phyloP scores from a whole-genome alignment of 2,797 vertebrate species.

The Falco columbarius region DNA sequence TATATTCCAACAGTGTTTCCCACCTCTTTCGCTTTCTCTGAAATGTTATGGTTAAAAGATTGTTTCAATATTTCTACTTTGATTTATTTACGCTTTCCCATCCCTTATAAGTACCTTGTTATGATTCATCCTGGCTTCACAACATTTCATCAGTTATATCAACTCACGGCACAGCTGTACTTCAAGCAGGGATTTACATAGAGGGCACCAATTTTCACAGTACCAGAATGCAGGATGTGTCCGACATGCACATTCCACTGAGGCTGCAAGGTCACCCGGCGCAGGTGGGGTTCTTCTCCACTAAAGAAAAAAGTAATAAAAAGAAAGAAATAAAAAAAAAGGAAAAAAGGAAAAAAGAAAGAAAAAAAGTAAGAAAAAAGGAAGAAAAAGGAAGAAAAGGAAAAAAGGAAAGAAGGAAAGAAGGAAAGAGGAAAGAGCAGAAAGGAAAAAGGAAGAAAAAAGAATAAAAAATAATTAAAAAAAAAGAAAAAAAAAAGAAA shows the following conservation, averaged over 20 bases:
- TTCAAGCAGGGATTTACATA: not conserved
- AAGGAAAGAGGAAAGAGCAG: not conserved
- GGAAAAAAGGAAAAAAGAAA: not conserved
- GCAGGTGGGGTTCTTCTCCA: not conserved
- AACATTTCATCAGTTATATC: not conserved
- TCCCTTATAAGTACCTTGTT: constrained; percentile 16
- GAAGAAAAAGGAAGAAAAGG: no score
- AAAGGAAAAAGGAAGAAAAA: not conserved
- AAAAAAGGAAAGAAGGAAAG: no score
- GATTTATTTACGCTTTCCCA: constrained; percentile 32
- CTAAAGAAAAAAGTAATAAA: not conserved
- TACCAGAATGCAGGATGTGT: not conserved
- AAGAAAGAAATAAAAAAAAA: no score
- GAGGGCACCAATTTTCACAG: not conserved
- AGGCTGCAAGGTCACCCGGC: not conserved
- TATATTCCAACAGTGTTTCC: not conserved
- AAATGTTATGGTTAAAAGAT: not conserved
- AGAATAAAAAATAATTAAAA: not conserved
- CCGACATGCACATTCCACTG: not conserved
- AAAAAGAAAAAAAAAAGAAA: not conserved
- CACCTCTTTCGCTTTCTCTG: not conserved
- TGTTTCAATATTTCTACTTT: constrained; percentile 24
- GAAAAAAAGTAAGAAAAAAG: no score
- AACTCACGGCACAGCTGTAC: not conserved
- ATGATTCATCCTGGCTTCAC: constrained; percentile 10